Base-by-base conservation (phyloP, 1,140 invertebrate genomes). In the Dreissena rostriformis region DNA sequence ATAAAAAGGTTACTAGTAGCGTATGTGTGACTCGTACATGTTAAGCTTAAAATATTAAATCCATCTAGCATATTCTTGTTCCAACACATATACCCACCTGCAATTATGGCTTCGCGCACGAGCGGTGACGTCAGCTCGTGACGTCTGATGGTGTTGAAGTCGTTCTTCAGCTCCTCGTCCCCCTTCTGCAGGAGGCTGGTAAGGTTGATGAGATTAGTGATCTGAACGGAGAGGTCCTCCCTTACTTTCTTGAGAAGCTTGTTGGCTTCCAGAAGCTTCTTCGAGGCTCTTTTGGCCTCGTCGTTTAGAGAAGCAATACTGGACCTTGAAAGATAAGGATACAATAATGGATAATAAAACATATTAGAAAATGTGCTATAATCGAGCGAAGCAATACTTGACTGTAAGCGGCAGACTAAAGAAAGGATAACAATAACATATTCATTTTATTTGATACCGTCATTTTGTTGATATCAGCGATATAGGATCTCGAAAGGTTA, bases 21-120 rank as follows among this genome's bases (percentile, higher is more conserved):
- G 39, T n/a, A 8, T 39, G 8, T 8, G 8, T 39, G 39, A 39
- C 39, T 39, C 39, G 39, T 39, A 39, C 39, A 5, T 39, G 39
- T 39, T 39, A 39, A 39, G n/a, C n/a, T 39, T 39, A 39, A 39
- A 39, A 39, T 39, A 8, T 8, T 39, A 39, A 5, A 8, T 39
- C 39, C 39, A 39, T 5, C 39, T 5, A 39, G 39, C 39, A 2
- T 39, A 39, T 6, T 2, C 24, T 7, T 70, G 8, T 70, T 19
- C 17, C 17, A 8, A 51, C n/a, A 17, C 19, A 49, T 19, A 52
- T n/a, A 53, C n/a, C 28, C 73, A 81, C 79, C 79, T 61, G 81
- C 81, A 70, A 83, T 83, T 28, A 83, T 83, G 12, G 81, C 65
- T 49, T 83, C 81, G 17, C 81, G 52, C 7, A 76, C 81, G 17